phyloP scores from a whole-genome alignment of 2,113 vertebrate species.

The Paedocypris sp. region DNA sequence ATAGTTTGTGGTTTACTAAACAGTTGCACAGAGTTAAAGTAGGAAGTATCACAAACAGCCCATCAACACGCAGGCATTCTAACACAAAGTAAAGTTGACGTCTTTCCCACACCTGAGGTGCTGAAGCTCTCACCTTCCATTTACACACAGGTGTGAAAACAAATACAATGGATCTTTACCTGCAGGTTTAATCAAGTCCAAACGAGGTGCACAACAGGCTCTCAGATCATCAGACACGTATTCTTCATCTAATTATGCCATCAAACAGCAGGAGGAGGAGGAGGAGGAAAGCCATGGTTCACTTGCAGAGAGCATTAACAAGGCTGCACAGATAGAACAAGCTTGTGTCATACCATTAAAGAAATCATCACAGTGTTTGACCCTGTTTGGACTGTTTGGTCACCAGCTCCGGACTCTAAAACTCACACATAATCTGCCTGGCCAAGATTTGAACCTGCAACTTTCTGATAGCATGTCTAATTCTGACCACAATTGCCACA shows the following conservation, averaged over 20 bases:
- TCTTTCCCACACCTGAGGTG: conserved; percentile 52
- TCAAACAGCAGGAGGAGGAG: conserved; percentile 8
- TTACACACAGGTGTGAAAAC: conserved; percentile 50
- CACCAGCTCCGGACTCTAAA: conserved; percentile 4
- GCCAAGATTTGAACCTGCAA: no score
- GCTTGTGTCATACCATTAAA: conserved; percentile 27
- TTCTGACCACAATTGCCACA: no score
- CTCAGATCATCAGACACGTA: neutral
- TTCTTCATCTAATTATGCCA: conserved; percentile 3
- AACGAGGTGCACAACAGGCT: conserved; percentile 3
- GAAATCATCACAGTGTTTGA: conserved; percentile 32
- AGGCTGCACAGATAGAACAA: conserved; percentile 23
- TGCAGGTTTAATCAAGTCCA: conserved; percentile 22
- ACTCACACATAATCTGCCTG: neutral
- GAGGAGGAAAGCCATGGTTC: conserved; percentile 22
- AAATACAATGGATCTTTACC: conserved; percentile 46
- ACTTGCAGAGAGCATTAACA: conserved; percentile 21
- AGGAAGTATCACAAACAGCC: conserved; percentile 11
- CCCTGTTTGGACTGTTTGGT: conserved; percentile 19
- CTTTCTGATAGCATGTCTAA: no score
- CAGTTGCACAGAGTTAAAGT: conserved; percentile 1
- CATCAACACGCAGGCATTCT: conserved; percentile 1
- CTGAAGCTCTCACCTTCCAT: conserved; percentile 52
- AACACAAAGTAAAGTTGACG: conserved; percentile 39
- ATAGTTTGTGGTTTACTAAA: neutral